Percentiles rank a stretch among this genome's conserved stretches.
Conservation (phyloP, 2,888 invertebrate species). For the Plagodis dolabraria region DNA sequence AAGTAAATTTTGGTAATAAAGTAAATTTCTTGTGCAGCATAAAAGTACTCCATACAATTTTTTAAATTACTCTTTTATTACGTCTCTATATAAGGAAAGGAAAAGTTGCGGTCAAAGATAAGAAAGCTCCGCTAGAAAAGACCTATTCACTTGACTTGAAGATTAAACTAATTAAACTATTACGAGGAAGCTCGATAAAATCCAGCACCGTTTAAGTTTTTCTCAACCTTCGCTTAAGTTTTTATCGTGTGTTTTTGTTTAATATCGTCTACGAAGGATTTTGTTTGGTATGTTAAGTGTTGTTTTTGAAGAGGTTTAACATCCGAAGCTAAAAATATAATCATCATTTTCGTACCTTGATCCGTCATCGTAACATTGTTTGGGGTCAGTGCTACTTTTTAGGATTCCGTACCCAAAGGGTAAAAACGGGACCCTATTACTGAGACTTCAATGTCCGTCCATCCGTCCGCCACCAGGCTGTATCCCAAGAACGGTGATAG, state of each 20-base stretch:
- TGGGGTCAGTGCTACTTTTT: no score
- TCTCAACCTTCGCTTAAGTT: constrained; percentile 25
- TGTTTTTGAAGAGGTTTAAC: background rate
- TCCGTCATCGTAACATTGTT: no score
- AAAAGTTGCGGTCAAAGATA: constrained; percentile 23
- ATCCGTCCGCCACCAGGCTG: no score
- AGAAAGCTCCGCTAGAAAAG: constrained; percentile 19
- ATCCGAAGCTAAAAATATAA: background rate
- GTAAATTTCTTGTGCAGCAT: no score
- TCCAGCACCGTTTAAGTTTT: constrained; percentile 26
- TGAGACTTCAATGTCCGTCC: no score
- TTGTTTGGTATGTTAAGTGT: background rate
- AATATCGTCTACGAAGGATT: constrained; percentile 15
- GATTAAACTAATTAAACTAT: constrained; percentile 32
- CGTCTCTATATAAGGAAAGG: background rate
- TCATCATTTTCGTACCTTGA: no score
- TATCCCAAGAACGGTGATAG: no score
- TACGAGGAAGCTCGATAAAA: constrained; percentile 22
- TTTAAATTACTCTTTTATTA: background rate
- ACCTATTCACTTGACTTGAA: constrained; percentile 22
- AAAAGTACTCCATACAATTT: background rate
- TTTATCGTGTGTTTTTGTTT: constrained; percentile 18
- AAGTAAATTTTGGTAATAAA: no score
- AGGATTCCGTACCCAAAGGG: no score
- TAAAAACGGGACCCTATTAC: no score